These are phyloP conservation scores for Dolichomitus sp. DNA, from an alignment of 2,888 invertebrate species.

Conservation along the genomic window DNA sequence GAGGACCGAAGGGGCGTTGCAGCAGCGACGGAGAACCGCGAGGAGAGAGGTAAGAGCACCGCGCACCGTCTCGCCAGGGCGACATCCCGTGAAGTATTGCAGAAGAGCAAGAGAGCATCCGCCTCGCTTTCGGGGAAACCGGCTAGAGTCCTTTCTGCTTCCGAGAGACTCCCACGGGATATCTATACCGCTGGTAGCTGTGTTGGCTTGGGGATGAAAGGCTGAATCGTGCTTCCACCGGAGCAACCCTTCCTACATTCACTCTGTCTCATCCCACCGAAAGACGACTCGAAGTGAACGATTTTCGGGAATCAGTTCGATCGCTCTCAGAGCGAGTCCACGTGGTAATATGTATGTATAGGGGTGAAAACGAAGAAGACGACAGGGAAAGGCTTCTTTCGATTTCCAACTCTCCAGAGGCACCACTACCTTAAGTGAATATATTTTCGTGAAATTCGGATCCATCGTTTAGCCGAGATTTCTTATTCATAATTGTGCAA, in stretches of 20 bases:
- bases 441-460: neutral
- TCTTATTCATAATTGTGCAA: constrained; percentile 5
- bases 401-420: constrained; percentile 71
- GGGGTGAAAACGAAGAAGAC: constrained; percentile 2
- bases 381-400: constrained; percentile 69
- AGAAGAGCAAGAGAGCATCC: constrained; percentile 45
- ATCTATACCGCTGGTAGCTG: constrained; percentile 33
- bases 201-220: constrained; percentile 46
- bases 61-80: constrained; percentile 24
- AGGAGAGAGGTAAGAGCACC: neutral
- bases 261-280: constrained; percentile 27
- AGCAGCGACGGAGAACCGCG: constrained; percentile 30
- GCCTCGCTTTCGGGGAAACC: constrained; percentile 30
- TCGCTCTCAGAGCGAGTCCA: constrained; percentile 23
- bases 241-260: neutral
- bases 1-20: constrained; percentile 11
- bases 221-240: constrained; percentile 15
- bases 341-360: constrained; percentile 21
- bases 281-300: constrained; percentile 42
- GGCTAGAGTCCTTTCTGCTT: constrained; percentile 36
- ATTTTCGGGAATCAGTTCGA: constrained; percentile 50
- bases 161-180: constrained; percentile 48
- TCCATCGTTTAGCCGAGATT: constrained; percentile 20
- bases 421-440: constrained; percentile 67
- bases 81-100: constrained; percentile 42